Evolutionary conservation across 1,140 invertebrate species (phyloP).

Genomic region (Samia ricini): DNA sequence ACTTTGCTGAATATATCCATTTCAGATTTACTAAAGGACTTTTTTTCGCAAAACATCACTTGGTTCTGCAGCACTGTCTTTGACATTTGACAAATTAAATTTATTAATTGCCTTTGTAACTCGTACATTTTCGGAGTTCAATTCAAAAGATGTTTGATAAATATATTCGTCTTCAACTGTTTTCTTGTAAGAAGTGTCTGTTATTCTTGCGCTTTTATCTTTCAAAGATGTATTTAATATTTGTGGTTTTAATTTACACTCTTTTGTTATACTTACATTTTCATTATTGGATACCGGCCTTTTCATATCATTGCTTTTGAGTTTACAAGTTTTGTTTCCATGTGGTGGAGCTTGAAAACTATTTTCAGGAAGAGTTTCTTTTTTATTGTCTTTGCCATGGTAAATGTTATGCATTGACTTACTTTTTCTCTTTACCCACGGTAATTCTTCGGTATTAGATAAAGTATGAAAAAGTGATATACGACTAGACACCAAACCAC

Average conservation of each 20-base stretch:
- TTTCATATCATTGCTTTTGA: neutral
- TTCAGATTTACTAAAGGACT: slow-evolving; percentile 67
- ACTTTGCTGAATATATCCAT: slow-evolving; percentile 69
- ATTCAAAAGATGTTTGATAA: slow-evolving; percentile 15
- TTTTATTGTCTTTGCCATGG: slow-evolving; percentile 32
- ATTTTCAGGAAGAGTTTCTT: neutral
- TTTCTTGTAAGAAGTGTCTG: slow-evolving; percentile 22
- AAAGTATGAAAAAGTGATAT: slow-evolving; percentile 67
- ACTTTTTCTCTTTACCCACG: slow-evolving; percentile 41
- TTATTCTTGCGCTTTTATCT: slow-evolving; percentile 31
- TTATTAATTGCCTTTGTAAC: slow-evolving; percentile 11
- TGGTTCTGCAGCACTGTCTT: neutral
- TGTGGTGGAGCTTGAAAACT: neutral
- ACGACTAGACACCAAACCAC: slow-evolving; percentile 68
- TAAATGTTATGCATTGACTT: slow-evolving; percentile 53
- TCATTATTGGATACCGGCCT: neutral
- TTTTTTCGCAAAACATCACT: slow-evolving; percentile 28
- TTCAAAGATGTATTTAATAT: slow-evolving; percentile 8
- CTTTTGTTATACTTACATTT: neutral
- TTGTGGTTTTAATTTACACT: neutral
- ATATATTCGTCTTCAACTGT: slow-evolving; percentile 31
- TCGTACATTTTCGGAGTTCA: slow-evolving; percentile 4
- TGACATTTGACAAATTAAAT: neutral
- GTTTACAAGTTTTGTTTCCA: neutral
- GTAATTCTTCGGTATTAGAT: slow-evolving; percentile 52